Evolutionary conservation across 2,113 vertebrate species (phyloP).

Genomic region (Hassar affinis): DNA sequence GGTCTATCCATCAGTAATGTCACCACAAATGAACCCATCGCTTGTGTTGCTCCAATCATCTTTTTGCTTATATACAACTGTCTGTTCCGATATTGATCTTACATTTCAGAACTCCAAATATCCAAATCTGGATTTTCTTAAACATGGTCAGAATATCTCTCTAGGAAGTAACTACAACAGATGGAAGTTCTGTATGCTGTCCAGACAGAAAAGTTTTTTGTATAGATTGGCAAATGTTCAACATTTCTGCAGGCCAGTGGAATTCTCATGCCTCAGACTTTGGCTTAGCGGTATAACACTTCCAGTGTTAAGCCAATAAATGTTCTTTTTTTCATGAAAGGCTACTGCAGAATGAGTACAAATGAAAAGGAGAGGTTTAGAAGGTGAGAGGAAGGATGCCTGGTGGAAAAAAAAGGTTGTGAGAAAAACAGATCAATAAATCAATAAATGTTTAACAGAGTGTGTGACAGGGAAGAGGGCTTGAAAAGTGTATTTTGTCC

Average conservation of each 20-base stretch:
- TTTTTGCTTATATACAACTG: not conserved
- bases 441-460: slow-evolving; percentile 30
- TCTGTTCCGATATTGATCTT: not conserved
- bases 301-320: slow-evolving; percentile 33
- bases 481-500: not conserved
- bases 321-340: slow-evolving; percentile 7
- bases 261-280: slow-evolving; percentile 30
- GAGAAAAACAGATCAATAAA: slow-evolving; percentile 40
- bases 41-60: not conserved
- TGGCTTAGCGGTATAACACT: slow-evolving; percentile 25
- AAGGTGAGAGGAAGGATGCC: slow-evolving; percentile 15
- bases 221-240: slow-evolving; percentile 34
- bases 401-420: not conserved
- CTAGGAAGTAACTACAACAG: slow-evolving; percentile 29
- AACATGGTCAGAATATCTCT: not conserved
- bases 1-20: not conserved
- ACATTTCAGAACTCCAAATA: not conserved
- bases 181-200: slow-evolving; percentile 17
- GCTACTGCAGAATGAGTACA: not conserved
- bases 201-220: slow-evolving; percentile 39
- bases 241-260: slow-evolving; percentile 27
- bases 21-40: not conserved
- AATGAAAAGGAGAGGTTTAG: slow-evolving; percentile 1
- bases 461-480: slow-evolving; percentile 12
- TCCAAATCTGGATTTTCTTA: slow-evolving; percentile 7